Percentiles rank a stretch among this genome's conserved stretches.
These are phyloP conservation scores for Adelosebastes latens DNA, from an alignment of 2,797 vertebrate genomes.

Conservation along the genomic window DNA sequence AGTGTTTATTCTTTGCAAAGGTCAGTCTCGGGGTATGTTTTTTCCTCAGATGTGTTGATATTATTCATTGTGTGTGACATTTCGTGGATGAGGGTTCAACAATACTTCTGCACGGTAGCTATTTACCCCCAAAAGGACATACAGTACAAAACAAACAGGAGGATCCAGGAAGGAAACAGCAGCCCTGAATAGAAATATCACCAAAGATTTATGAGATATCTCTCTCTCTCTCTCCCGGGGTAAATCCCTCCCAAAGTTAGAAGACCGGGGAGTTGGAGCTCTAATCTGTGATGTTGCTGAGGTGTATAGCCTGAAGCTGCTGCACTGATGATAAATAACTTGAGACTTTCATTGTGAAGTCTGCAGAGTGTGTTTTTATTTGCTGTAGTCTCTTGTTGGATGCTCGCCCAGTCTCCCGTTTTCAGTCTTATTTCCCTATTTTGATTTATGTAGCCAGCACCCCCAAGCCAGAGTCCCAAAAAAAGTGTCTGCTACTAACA, in stretches of 20 bases:
- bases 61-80: conserved; percentile 22
- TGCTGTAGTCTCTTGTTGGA: neutral
- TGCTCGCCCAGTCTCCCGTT: fast-evolving
- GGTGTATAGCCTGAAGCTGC: conserved; percentile 37
- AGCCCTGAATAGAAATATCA: neutral
- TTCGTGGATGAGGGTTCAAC: neutral
- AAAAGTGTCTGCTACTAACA: neutral
- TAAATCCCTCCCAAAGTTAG: neutral
- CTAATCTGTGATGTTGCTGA: conserved; percentile 24
- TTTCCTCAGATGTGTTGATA: neutral
- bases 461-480: no score
- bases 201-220: neutral
- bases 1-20: conserved; percentile 12
- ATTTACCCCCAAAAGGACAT: neutral
- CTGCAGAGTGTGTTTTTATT: conserved; percentile 24
- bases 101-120: neutral
- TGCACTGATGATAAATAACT: conserved; percentile 26
- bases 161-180: neutral
- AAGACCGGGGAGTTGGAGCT: neutral
- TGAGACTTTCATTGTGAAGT: conserved; percentile 11
- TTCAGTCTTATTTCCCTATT: neutral
- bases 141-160: neutral
- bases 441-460: neutral
- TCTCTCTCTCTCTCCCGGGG: neutral
- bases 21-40: neutral